A percentile compares a stretch with the other conserved stretches of the same genome.
phyloP scores from a whole-genome alignment of 2,888 invertebrate genomes.

The Andrena camellia region DNA sequence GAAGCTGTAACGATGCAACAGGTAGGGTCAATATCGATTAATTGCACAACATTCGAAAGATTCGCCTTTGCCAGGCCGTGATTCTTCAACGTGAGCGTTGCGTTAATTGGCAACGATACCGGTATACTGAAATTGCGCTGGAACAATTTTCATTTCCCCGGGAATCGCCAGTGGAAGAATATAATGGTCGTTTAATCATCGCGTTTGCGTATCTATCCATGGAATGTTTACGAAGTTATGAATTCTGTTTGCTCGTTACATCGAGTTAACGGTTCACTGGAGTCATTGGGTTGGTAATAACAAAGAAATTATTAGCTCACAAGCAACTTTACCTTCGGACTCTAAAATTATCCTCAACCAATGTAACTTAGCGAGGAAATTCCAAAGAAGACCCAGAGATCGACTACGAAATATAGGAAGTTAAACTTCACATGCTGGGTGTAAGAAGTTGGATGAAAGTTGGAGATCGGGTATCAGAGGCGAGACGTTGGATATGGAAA shows the following conservation, averaged over 20 bases:
- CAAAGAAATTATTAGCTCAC: too few relatives aligned
- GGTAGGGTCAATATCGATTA: conserved; percentile 54
- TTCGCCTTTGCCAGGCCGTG: neutral
- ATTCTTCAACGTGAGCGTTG: conserved; percentile 20
- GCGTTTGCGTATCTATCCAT: neutral
- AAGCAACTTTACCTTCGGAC: too few relatives aligned
- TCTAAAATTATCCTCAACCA: too few relatives aligned
- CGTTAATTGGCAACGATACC: neutral
- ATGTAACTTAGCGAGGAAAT: too few relatives aligned
- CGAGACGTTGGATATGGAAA: neutral
- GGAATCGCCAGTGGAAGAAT: neutral
- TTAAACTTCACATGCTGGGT: too few relatives aligned
- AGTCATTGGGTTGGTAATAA: too few relatives aligned
- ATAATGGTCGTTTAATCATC: conserved; percentile 5
- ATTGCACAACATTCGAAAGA: conserved; percentile 39
- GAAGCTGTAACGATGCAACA: conserved; percentile 54
- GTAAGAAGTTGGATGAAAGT: neutral
- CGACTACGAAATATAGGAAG: too few relatives aligned
- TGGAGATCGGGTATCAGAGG: neutral
- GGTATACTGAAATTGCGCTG: neutral
- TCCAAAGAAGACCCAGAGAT: too few relatives aligned
- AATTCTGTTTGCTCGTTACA: neutral
- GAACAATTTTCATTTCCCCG: neutral
- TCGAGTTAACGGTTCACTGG: neutral
- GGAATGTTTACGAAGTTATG: conserved; percentile 24